Percentiles rank a stretch among this genome's conserved stretches.
These are phyloP conservation scores for Drosophila niveifrons DNA, from an alignment of 2,888 invertebrate species.

Conservation along the genomic window DNA sequence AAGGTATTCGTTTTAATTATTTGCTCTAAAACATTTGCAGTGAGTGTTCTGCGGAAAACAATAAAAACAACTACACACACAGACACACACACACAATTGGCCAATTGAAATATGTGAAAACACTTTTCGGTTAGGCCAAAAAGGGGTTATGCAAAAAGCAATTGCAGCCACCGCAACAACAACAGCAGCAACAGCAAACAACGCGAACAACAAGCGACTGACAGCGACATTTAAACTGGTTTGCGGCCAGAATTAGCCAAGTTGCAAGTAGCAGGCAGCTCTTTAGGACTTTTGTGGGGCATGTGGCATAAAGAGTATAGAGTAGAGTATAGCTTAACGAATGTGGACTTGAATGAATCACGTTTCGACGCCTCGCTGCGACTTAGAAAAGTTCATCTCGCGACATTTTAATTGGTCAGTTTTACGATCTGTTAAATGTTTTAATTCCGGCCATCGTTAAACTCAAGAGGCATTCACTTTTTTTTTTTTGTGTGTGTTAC, in stretches of 20 bases:
- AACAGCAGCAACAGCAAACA: conserved; percentile 8
- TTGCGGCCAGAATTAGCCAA: conserved; percentile 77
- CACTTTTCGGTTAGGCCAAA: conserved; percentile 29
- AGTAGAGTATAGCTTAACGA: neutral
- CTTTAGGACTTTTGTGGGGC: conserved; percentile 49
- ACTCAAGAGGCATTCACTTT: conserved; percentile 40
- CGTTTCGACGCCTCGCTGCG: neutral
- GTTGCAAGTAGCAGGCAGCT: conserved; percentile 47
- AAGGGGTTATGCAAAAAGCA: conserved; percentile 68
- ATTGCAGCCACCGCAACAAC: conserved; percentile 41
- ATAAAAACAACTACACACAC: neutral
- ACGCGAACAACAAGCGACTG: conserved; percentile 16
- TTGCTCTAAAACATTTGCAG: neutral
- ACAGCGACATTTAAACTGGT: conserved; percentile 68
- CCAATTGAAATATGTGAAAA: conserved; percentile 56
- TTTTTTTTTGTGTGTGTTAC: conserved; percentile 10
- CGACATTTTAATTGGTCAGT: conserved; percentile 33
- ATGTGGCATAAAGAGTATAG: conserved; percentile 20
- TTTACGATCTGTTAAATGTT: conserved; percentile 13
- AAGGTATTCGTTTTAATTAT: conserved; percentile 26
- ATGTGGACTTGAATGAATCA: conserved; percentile 37
- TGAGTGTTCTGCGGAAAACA: conserved; percentile 28
- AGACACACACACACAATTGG: conserved; percentile 6
- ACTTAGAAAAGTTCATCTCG: conserved; percentile 48
- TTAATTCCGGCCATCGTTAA: conserved; percentile 12